These are phyloP conservation scores for Platyrinchus mystaceus DNA, from an alignment of 2,797 vertebrate genomes.

Conservation along the genomic window DNA sequence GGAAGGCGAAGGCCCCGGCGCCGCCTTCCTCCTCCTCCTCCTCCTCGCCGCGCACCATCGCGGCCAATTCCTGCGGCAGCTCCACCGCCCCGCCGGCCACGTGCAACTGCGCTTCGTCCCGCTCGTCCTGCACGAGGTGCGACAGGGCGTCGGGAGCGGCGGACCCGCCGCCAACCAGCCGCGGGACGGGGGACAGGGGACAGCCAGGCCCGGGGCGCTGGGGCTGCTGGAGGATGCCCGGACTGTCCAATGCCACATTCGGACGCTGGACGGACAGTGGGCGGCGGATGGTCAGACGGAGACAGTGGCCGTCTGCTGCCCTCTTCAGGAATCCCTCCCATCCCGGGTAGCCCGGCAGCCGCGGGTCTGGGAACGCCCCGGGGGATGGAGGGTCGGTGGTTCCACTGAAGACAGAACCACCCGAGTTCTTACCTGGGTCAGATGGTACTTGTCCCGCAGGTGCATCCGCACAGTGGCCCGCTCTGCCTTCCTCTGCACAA, in stretches of 20 bases:
- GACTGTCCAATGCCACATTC: neutral
- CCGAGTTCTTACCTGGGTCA: slow-evolving; percentile 70
- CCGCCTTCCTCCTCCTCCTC: slow-evolving; percentile 72
- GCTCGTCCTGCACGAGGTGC: slow-evolving; percentile 61
- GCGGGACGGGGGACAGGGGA: fast-evolving
- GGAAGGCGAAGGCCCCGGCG: slow-evolving; percentile 44
- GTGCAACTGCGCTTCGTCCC: slow-evolving; percentile 75
- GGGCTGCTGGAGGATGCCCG: neutral
- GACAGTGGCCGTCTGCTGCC: slow-evolving; percentile 39
- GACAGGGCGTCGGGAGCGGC: fast-evolving
- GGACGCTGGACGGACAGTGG: neutral
- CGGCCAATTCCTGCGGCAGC: slow-evolving; percentile 75
- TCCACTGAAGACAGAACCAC: fast-evolving
- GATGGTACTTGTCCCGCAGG: slow-evolving; percentile 77
- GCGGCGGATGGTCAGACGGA: neutral
- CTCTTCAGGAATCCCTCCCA: slow-evolving; percentile 21
- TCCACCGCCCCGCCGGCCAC: slow-evolving; percentile 73
- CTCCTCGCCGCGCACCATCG: slow-evolving; percentile 63
- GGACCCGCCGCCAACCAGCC: fast-evolving
- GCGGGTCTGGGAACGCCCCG: neutral
- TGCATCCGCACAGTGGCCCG: slow-evolving; percentile 74
- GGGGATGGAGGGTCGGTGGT: neutral
- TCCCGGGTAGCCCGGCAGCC: neutral
- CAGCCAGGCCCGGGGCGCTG: neutral
- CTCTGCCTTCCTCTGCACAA: slow-evolving; percentile 76